phyloP scores from a whole-genome alignment of 35 echinoderm and acorn worm species.

The Anneissia japonica region DNA sequence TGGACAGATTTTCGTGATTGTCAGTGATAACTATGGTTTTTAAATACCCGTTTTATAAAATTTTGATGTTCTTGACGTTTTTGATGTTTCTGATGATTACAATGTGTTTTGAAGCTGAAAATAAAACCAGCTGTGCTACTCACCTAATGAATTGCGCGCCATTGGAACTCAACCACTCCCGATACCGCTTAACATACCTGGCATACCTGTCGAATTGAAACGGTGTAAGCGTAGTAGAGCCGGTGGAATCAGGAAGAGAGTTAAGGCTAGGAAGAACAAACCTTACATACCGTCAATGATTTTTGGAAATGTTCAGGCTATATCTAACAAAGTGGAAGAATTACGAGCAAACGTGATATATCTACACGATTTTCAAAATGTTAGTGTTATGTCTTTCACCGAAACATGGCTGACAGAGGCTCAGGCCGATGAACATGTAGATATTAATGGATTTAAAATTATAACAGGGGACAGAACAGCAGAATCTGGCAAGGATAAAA shows the following conservation, averaged over 20 bases:
- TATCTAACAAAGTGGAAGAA: constrained; percentile 30
- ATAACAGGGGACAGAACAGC: too few species aligned
- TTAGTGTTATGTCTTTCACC: constrained; percentile 19
- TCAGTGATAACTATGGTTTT: too few species aligned
- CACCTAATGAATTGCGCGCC: too few species aligned
- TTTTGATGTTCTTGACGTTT: too few species aligned
- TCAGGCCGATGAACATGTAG: background rate
- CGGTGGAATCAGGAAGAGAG: background rate
- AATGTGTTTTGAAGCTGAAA: too few species aligned
- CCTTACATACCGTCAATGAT: constrained; percentile 39
- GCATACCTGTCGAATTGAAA: background rate
- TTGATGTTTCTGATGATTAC: too few species aligned
- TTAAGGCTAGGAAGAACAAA: constrained; percentile 2
- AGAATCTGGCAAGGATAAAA: too few species aligned
- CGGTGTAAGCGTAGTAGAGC: background rate
- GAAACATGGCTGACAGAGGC: constrained; percentile 20
- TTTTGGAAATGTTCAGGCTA: constrained; percentile 32
- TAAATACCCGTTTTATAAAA: too few species aligned
- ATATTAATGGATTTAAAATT: background rate
- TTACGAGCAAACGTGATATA: constrained; percentile 8
- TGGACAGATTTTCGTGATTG: too few species aligned
- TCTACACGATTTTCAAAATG: background rate
- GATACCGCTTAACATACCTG: too few species aligned
- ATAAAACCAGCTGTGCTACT: too few species aligned
- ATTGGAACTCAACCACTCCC: too few species aligned